Evolutionary conservation across 1,140 invertebrate genomes (phyloP).

Genomic region (Galleria mellonella): DNA sequence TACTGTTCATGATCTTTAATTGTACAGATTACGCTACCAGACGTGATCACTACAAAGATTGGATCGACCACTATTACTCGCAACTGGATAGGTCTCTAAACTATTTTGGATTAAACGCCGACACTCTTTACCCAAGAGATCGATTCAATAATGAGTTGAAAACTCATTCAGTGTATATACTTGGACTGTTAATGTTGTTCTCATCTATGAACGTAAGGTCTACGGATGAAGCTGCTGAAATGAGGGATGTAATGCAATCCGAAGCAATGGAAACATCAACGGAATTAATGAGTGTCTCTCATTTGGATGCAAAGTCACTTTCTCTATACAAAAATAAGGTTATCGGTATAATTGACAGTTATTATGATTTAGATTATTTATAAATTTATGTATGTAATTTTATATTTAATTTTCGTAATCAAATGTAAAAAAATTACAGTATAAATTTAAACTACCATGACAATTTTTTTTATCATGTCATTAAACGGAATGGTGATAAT

Average conservation of each 20-base stretch:
- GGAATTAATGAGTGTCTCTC: background rate
- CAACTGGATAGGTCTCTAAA: slow-evolving; percentile 13
- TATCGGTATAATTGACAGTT: slow-evolving; percentile 8
- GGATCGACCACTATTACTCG: slow-evolving; percentile 26
- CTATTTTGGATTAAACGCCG: slow-evolving; percentile 16
- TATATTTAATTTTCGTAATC: no score
- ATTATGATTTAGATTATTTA: slow-evolving; percentile 1
- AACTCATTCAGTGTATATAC: slow-evolving; percentile 9
- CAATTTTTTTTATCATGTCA: no score
- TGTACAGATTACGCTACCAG: slow-evolving; percentile 22
- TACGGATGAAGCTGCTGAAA: slow-evolving; percentile 4
- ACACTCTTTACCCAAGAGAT: slow-evolving; percentile 17
- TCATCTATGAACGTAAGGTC: no score
- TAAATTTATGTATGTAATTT: no score
- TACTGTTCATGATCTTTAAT: slow-evolving; percentile 21
- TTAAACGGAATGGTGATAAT: no score
- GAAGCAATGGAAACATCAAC: background rate
- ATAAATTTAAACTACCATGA: no score
- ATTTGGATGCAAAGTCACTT: background rate
- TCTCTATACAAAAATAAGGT: slow-evolving; percentile 4
- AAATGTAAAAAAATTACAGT: no score
- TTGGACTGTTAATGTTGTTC: no score
- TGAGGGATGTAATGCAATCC: background rate
- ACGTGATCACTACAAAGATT: slow-evolving; percentile 19
- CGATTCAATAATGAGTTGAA: slow-evolving; percentile 22